These are phyloP conservation scores for Phymorhynchus buccinoides DNA, from an alignment of 1,140 invertebrate species.

Conservation along the genomic window DNA sequence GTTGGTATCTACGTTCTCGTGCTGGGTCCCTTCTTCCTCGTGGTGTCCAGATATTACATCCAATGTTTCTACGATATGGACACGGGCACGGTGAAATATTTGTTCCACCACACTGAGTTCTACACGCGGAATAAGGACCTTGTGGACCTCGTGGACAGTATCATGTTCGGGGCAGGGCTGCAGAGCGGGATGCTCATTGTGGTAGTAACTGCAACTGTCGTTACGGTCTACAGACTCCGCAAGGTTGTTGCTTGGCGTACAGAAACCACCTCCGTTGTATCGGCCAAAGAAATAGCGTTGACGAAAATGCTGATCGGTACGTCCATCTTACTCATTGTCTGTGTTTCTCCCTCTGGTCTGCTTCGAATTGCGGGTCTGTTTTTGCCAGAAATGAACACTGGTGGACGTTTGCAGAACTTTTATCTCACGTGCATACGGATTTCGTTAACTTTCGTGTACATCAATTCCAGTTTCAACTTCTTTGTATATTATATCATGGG, in stretches of 20 bases:
- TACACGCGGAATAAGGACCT: not conserved
- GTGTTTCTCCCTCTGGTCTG: no score
- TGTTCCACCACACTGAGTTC: not conserved
- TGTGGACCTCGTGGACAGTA: conserved; percentile 12
- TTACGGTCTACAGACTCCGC: not conserved
- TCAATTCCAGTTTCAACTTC: no score
- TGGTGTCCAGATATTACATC: not conserved
- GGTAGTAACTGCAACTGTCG: not conserved
- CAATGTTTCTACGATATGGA: not conserved
- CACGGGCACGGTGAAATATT: no score
- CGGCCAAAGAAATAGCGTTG: conserved; percentile 1
- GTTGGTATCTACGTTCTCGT: not conserved
- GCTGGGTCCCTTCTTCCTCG: not conserved
- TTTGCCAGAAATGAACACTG: not conserved
- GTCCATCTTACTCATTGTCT: not conserved
- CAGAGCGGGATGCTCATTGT: not conserved
- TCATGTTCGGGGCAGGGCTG: not conserved
- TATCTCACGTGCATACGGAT: not conserved
- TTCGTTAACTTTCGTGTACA: no score
- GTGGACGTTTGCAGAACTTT: not conserved
- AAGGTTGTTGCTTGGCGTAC: not conserved
- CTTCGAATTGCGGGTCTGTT: not conserved
- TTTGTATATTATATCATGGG: no score
- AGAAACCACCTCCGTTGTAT: not conserved
- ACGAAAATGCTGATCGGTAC: conserved; percentile 11